These are phyloP conservation scores for Synanthedon vespiformis DNA, from an alignment of 2,888 invertebrate genomes.

Conservation along the genomic window DNA sequence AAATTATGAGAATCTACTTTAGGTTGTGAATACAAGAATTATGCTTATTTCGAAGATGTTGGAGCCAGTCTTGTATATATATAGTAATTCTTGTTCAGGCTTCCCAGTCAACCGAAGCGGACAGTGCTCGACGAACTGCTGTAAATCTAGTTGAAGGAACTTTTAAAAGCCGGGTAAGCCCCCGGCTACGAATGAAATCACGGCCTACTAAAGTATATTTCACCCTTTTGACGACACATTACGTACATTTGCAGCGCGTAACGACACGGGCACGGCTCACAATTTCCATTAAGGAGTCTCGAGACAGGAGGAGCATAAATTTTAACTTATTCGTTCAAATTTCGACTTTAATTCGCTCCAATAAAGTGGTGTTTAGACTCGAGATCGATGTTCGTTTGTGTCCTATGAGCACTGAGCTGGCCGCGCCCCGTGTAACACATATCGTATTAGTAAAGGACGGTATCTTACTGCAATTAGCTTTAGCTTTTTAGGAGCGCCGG, in stretches of 20 bases:
- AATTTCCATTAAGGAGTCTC: slow-evolving; percentile 60
- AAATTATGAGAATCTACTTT: no score
- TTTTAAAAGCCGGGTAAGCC: slow-evolving; percentile 52
- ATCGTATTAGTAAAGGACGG: slow-evolving; percentile 68
- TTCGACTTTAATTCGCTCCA: slow-evolving; percentile 23
- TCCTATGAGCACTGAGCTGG: slow-evolving; percentile 21
- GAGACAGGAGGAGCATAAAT: slow-evolving; percentile 43
- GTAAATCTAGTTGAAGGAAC: slow-evolving; percentile 47
- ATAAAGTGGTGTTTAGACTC: slow-evolving; percentile 17
- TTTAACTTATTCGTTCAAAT: slow-evolving; percentile 22
- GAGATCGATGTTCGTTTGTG: slow-evolving; percentile 21
- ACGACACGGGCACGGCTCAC: slow-evolving; percentile 66
- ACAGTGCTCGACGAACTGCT: slow-evolving; percentile 8
- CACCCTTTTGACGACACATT: slow-evolving; percentile 70
- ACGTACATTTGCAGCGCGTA: slow-evolving; percentile 67
- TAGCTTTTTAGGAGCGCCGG: slow-evolving; percentile 55
- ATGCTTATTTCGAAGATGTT: no score
- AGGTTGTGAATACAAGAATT: no score
- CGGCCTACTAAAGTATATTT: slow-evolving; percentile 64
- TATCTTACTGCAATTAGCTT: slow-evolving; percentile 67
- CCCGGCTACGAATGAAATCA: slow-evolving; percentile 54
- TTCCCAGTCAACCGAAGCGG: neutral
- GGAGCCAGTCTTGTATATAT: no score
- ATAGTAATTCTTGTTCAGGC: no score
- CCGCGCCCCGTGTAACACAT: slow-evolving; percentile 61